Base-by-base conservation (phyloP, 1,140 invertebrate species). In the Drosophila nikananu region DNA sequence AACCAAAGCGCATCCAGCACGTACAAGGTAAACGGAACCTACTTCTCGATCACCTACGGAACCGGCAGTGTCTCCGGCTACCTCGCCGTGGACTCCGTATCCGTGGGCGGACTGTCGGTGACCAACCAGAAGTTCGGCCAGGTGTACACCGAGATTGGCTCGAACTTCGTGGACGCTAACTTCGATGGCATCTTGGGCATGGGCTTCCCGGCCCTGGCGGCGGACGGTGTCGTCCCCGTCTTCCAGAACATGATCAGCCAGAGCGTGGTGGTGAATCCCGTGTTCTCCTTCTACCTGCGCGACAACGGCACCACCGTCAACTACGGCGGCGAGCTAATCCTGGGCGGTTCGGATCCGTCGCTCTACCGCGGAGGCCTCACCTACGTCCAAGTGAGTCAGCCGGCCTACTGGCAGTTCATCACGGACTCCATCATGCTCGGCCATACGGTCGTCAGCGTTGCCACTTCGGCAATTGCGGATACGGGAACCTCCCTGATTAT, bases 171-270 rank as follows among this genome's bases (percentile, higher is more conserved):
- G 10, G 97, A 97, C 75, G 97, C 98, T 66, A 98, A 98, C 93
- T 99, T 99, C 94, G 99, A 99, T 93, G 99, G 99, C 67, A 99
- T 99, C 84, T 94, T 99, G 30, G 98, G 98, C 73, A 96, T 99
- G 96, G 98, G 95, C 1, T 99, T 98, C 92, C 94, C 95, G 66
- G 95, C 94, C 23, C 99, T 99, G 91, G 95, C 98, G 39, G 98
- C 97, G 72, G 97, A 99, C 93, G 95, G 95, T 60, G 98, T 99
- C 17, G 93, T 94, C 15, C 98, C 99, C 2, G 97, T 99, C 12
- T 99, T 99, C 93, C 96, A 99, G 93, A 98, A 97, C 84, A 98
- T 99, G 97, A 94, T 98, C 15, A 94, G 95, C 12, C 98, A 99
- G 94, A 95, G 95, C 10, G 93, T 98, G 2, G 94, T 99, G 5